Evolutionary conservation across 35 echinoderm and acorn worm species (phyloP).

Genomic region (Lytechinus variegatus): DNA sequence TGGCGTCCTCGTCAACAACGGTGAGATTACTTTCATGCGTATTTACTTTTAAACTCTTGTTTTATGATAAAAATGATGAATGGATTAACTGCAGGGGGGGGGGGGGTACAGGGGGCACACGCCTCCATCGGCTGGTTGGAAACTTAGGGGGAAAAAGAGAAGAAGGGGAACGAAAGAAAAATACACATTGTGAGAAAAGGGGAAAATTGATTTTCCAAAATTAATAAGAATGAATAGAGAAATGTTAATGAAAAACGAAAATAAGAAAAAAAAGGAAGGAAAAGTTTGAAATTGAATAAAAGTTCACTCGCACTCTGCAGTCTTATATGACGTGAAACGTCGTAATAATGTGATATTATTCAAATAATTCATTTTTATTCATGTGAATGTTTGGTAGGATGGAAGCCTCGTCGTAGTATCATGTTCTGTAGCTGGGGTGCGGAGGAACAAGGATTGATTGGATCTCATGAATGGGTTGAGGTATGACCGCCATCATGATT

Average conservation of each 20-base stretch:
- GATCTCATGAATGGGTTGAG: conserved; percentile 77
- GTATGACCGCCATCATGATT: background rate
- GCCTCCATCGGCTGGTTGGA: too few relatives aligned
- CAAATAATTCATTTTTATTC: background rate
- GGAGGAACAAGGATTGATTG: conserved; percentile 79
- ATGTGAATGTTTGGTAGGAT: conserved; percentile 47
- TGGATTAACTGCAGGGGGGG: background rate
- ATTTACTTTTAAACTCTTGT: background rate
- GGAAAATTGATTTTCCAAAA: too few relatives aligned
- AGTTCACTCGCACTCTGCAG: too few relatives aligned
- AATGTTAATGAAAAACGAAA: too few relatives aligned
- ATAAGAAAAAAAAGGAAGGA: too few relatives aligned
- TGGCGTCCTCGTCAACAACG: conserved; percentile 43
- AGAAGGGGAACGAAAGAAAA: too few relatives aligned
- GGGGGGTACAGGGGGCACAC: background rate
- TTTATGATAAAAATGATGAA: background rate
- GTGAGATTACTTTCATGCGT: background rate
- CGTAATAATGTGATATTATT: background rate
- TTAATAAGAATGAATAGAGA: too few relatives aligned
- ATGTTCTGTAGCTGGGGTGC: conserved; percentile 88
- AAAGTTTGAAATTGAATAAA: too few relatives aligned
- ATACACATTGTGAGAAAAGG: too few relatives aligned
- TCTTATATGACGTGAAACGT: background rate
- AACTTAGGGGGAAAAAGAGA: too few relatives aligned
- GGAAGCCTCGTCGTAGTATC: conserved; percentile 77